Evolutionary conservation across 2,888 invertebrate species (phyloP), one percentile per base, ranked within the genome.

Genomic region (Phragmatobia fuliginosa): DNA sequence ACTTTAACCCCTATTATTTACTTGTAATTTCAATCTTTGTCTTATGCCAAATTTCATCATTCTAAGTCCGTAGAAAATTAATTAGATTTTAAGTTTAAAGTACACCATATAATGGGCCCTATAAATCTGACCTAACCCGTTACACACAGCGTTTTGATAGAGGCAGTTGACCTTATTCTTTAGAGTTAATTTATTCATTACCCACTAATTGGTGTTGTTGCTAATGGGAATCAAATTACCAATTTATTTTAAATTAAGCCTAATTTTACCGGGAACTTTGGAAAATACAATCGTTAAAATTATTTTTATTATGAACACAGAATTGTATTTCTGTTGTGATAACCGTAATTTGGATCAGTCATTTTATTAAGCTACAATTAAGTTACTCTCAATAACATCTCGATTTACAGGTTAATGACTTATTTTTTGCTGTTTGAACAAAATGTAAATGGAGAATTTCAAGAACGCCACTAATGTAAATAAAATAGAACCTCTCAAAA

Each of bases 101-200:
- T 16, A 56, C 25, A 1, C 14, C 25, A 56, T 25, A 28, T 56
- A 28, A 5, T 25, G 11, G 25, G 6, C 52, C 11, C 14, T 28
- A 56, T 49, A n/a, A n/a, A 16, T 62, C 25, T 28, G 36, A 62
- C 28, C 62, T 28, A 38, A 38, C 38, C 52, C 28, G 31, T 41
- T 41, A 62, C 21, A 49, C 32, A 49, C 49, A 32, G 32, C 45
- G n/a, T 49, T 41, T 63, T 32, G 7, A 49, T 65, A 60, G 31
- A 45, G 65, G 62, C 62, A 58, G 58, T 49, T 45, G 62, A 58
- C 66, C 62, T 66, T 66, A 41, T 62, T 70, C 32, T 62, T 31
- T n/a, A 38, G 16, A 41, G 56, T 66, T 56, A 66, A 65, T 66
- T 70, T 66, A 65, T 70, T 70, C 69, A 66, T 70, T 66, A 62